Evolutionary conservation across 2,113 vertebrate species (phyloP), one percentile per base, ranked within the genome.

Genomic region (Nansenia antarctica): DNA sequence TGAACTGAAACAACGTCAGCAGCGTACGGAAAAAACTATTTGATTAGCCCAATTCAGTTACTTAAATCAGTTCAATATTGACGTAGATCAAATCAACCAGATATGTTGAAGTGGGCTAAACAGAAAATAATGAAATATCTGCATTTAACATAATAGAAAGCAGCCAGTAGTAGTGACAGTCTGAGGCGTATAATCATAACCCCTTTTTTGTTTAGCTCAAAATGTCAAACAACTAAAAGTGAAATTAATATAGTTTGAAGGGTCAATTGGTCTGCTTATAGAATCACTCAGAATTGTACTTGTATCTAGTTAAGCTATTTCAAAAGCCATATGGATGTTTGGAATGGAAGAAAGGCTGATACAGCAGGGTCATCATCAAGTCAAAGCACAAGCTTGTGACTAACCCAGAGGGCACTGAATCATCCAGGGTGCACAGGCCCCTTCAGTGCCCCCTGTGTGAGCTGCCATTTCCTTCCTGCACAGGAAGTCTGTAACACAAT

Each of bases 391-490:
- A 59, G 31, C 20, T 54, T 55, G 49, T 65, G 47, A 47, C 15
- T 30, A 57, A 47, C 22, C 35, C 6, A 37, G n/a, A 57, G 12
- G 12, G 8, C 7, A 57, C 18, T 39, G 45, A 64, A 49, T 9
- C 29, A 54, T 9, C 34, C 32, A 53, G 26, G 2, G 20, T 62
- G 60, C 12, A 32, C 58, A 30, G 31, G 12, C 47, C 42, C 52
- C 53, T 3, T 26, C 15, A 22, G 18, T 30, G 49, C 62, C 39
- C 8, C 20, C 20, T 31, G 9, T 26, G 27, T 54, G 31, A 15
- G 14, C 53, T 14, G 27, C 67, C 54, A 74, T 62, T 84, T 84
- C 79, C 79, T 82, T 82, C 74, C 70, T 73, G 24, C 9, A 8
- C 61, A 11, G 55, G 59, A 67, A 39, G n/a, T 27, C 26, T 47